Percentiles rank a stretch among this genome's conserved stretches.
These are phyloP conservation scores for Myotis brandtii DNA, from an alignment of 2,113 vertebrate genomes.

Conservation along the genomic window DNA sequence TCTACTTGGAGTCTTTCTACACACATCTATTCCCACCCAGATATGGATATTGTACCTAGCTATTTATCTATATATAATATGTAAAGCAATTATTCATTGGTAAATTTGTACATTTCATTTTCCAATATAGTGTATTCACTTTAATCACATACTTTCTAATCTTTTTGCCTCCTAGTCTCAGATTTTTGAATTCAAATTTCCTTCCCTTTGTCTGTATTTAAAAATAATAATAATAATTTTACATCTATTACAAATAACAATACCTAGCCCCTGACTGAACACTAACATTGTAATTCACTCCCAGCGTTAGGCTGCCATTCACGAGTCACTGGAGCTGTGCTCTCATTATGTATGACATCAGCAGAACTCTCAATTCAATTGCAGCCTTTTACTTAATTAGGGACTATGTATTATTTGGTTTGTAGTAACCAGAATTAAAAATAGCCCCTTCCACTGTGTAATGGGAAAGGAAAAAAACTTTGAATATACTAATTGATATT, in stretches of 20 bases:
- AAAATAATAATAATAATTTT: slow-evolving; percentile 93
- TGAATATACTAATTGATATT: slow-evolving; percentile 92
- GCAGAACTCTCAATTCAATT: slow-evolving; percentile 89
- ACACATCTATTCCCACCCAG: slow-evolving; percentile 50
- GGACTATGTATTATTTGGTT: slow-evolving; percentile 89
- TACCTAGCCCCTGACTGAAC: slow-evolving; percentile 87
- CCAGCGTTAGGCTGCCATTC: slow-evolving; percentile 86
- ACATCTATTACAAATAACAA: slow-evolving; percentile 92
- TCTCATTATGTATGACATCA: slow-evolving; percentile 91
- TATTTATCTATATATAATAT: slow-evolving; percentile 75
- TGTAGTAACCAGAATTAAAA: slow-evolving; percentile 90
- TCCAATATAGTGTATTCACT: slow-evolving; percentile 82
- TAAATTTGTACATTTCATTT: slow-evolving; percentile 88
- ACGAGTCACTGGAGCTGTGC: slow-evolving; percentile 86
- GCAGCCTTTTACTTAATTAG: slow-evolving; percentile 91
- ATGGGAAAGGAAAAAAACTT: slow-evolving; percentile 87
- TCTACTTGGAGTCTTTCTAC: slow-evolving; percentile 57
- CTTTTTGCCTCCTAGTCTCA: slow-evolving; percentile 83
- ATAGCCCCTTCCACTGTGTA: slow-evolving; percentile 86
- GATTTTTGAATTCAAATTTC: slow-evolving; percentile 90
- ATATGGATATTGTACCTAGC: slow-evolving; percentile 72
- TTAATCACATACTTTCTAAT: slow-evolving; percentile 89
- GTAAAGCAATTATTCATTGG: slow-evolving; percentile 80
- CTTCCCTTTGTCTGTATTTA: slow-evolving; percentile 90
- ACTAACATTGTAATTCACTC: slow-evolving; percentile 89